phyloP scores from a whole-genome alignment of 2,797 vertebrate species.

The Channa striata region DNA sequence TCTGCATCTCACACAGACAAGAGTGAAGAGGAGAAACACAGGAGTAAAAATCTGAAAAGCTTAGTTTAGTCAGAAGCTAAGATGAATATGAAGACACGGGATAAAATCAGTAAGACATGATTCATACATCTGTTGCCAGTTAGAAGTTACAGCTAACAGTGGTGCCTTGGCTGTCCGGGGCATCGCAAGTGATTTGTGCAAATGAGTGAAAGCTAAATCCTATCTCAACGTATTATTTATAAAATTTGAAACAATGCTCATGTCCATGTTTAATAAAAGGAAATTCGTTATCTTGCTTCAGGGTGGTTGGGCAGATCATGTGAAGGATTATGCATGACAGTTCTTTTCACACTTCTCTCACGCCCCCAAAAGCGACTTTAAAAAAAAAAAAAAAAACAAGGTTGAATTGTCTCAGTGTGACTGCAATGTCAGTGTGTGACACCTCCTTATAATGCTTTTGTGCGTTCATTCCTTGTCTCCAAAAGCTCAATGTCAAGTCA shows the following conservation, averaged over 20 bases:
- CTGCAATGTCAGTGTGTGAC: slow-evolving; percentile 1
- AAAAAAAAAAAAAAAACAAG: background rate
- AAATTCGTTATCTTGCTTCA: background rate
- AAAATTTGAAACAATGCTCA: background rate
- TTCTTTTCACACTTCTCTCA: background rate
- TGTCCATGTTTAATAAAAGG: background rate
- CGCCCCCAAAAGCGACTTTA: background rate
- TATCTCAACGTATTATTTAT: no score
- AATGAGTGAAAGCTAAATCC: background rate
- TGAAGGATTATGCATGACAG: background rate
- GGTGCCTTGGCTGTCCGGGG: no score
- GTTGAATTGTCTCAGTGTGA: background rate
- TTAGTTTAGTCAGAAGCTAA: background rate
- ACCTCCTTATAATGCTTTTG: background rate
- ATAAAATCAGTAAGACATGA: no score
- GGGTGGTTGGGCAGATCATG: no score
- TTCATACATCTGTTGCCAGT: no score
- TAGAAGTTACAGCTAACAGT: no score
- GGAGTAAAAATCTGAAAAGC: background rate
- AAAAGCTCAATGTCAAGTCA: slow-evolving; percentile 16
- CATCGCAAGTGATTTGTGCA: background rate
- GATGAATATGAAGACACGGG: background rate
- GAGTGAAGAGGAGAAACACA: background rate
- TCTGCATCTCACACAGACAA: no score
- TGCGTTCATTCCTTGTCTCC: background rate